Base-by-base conservation (phyloP, 2,113 vertebrate species). In the Urocolius indicus region DNA sequence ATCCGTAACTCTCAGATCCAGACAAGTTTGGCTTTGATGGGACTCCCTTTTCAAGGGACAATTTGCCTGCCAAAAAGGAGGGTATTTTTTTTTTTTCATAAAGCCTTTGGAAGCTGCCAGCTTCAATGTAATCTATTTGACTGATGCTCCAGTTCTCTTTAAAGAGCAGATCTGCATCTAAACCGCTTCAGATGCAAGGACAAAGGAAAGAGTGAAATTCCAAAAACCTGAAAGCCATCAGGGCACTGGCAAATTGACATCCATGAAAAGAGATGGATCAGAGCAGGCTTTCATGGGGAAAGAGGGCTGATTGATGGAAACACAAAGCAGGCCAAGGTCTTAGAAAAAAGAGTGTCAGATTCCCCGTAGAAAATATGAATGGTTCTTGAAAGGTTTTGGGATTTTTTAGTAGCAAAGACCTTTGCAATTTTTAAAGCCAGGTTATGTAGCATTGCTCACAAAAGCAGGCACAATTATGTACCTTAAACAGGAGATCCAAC, bases 121-220 rank as follows among this genome's bases (percentile, higher is more conserved):
- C 76, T 74, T 9, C 2, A 0, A 57, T 63, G 41, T n/a, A 90
- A 95, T 82, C 90, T 74, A 89, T 80, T 89, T 93, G 88, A 93
- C 59, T 85, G 81, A 77, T 90, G 80, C 66, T 79, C 63, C 67
- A 73, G 71, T 38, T 73, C 74, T 75, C 86, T 51, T 63, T 59
- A 82, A 85, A 75, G 66, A 83, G 71, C 77, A 84, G 92, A 55
- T 87, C 82, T 87, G 79, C 66, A 73, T 89, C 80, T 74, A 46
- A 92, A 62, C 67, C 17, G 11, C 76, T 85, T 90, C 87, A 75
- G 52, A 41, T 5, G 41, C 43, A 58, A 87, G 68, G 69, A 89
- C 94, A 94, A 94, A 94, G 38, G 85, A 49, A 89, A 81, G 18
- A 4, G 63, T 11, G 69, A 63, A 15, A 61, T 63, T 87, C 71